Base-by-base conservation (phyloP, 2,888 invertebrate species). In the Acleris laterana region DNA sequence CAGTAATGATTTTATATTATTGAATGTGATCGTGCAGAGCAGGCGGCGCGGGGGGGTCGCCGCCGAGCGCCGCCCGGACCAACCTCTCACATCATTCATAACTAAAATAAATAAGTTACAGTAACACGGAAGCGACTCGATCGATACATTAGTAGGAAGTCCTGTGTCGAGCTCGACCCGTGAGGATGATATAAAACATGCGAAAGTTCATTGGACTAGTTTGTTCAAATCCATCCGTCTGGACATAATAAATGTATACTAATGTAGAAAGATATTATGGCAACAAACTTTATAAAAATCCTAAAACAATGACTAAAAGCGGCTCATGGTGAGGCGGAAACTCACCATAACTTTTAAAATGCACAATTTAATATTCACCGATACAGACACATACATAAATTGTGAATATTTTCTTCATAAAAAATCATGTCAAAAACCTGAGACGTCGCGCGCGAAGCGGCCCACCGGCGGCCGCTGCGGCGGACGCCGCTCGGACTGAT, bases 271-370 rank as follows among this genome's bases (percentile, higher is more conserved):
- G 90, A 90, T 92, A 92, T 92, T 91, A 93, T 93, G 92, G 92
- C 92, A 93, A 93, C 92, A 90, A 91, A 93, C 91, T 92, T 92
- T 90, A 92, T 90, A 92, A 90, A 92, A 90, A 88, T 87, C 89
- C 90, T 91, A 92, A 93, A 93, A 92, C 92, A 92, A 92, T 92
- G 92, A 93, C 92, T 93, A 93, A 92, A 93, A 93, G 92, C 92
- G 85, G 89, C 85, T 83, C 85, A 85, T 81, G 90, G 83, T 81
- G 80, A 87, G 87, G 83, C 88, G 87, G 82, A 78, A 88, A 83
- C 88, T 83, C 87, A 80, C 88, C 90, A 83, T 82, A 79, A 88
- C 87, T 89, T 89, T 87, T 85, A 89, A 91, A 93, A 93, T 93
- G 92, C 92, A 92, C 89, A 90, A 92, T 91, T 90, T 89, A 90